Conservation (phyloP, 2,888 invertebrate species). For the Crossocerus cetratus region DNA sequence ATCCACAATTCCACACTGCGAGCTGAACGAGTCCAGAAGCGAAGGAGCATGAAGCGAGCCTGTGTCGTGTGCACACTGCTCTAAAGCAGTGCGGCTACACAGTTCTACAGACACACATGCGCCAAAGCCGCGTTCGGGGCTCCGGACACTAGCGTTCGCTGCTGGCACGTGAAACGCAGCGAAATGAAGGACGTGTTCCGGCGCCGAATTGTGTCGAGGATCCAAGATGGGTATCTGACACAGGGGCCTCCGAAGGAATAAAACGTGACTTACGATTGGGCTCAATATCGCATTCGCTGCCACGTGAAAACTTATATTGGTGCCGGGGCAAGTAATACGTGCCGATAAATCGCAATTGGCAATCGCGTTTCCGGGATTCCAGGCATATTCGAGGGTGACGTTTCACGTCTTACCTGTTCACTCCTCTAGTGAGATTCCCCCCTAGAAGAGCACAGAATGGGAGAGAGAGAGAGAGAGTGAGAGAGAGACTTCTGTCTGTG, state of each 20-base stretch:
- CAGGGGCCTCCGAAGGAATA: conserved; percentile 23
- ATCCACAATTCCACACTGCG: conserved; percentile 55
- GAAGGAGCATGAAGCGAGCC: conserved; percentile 35
- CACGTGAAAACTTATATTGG: not conserved
- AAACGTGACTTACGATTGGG: conserved; percentile 27
- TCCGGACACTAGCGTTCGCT: conserved; percentile 6
- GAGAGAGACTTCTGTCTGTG: not conserved
- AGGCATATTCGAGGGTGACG: too few relatives aligned
- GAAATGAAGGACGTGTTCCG: conserved; percentile 68
- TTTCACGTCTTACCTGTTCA: too few relatives aligned
- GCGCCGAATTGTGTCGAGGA: conserved; percentile 71
- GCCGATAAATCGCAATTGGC: too few relatives aligned
- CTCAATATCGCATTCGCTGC: not conserved
- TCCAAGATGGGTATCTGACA: conserved; percentile 59
- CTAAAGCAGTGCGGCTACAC: too few relatives aligned
- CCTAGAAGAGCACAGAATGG: not conserved
- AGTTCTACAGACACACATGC: too few relatives aligned
- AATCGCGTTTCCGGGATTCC: too few relatives aligned
- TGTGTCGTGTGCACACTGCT: conserved; percentile 4
- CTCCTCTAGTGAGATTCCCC: too few relatives aligned
- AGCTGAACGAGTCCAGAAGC: conserved; percentile 45
- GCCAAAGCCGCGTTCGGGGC: too few relatives aligned
- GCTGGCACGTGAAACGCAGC: conserved; percentile 62
- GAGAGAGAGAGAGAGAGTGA: not conserved
- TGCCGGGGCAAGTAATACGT: conserved; percentile 3